Percentiles rank a stretch among this genome's conserved stretches.
Conservation (phyloP, 2,113 vertebrate genomes). For the Hemiprocne comata region DNA sequence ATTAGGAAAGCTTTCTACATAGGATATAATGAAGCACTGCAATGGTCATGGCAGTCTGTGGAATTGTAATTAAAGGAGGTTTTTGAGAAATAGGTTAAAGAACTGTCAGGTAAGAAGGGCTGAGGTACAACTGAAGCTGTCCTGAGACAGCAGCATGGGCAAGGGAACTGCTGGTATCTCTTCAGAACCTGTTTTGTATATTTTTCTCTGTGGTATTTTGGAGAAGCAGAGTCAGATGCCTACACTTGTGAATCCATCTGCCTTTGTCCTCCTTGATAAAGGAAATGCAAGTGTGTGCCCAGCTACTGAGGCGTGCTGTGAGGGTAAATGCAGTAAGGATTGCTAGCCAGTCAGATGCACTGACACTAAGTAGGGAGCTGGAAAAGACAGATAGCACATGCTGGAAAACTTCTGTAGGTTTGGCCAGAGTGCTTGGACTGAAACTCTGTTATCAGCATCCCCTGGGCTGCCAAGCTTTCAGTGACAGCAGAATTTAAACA, state of each 20-base stretch:
- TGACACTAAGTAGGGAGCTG: background rate
- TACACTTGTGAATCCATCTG: background rate
- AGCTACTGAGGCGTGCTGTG: background rate
- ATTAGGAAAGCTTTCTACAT: background rate
- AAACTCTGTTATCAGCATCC: conserved; percentile 46
- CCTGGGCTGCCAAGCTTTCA: conserved; percentile 47
- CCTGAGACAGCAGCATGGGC: background rate
- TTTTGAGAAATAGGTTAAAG: background rate
- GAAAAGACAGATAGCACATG: conserved; percentile 1
- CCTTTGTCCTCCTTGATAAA: background rate
- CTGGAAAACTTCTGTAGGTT: conserved; percentile 25
- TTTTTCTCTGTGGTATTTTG: background rate
- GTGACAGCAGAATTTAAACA: conserved; percentile 54
- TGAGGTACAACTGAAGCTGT: background rate
- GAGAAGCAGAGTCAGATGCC: background rate
- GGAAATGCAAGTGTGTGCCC: background rate
- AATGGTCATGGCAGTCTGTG: background rate
- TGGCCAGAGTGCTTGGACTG: conserved; percentile 15
- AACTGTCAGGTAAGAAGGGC: background rate
- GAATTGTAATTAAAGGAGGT: background rate
- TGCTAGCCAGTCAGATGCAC: background rate
- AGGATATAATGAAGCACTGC: background rate
- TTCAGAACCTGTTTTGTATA: background rate
- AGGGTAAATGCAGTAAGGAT: background rate
- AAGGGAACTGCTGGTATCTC: background rate